Evolutionary conservation across 2,113 vertebrate genomes (phyloP).

Genomic region (Istiophorus platypterus): DNA sequence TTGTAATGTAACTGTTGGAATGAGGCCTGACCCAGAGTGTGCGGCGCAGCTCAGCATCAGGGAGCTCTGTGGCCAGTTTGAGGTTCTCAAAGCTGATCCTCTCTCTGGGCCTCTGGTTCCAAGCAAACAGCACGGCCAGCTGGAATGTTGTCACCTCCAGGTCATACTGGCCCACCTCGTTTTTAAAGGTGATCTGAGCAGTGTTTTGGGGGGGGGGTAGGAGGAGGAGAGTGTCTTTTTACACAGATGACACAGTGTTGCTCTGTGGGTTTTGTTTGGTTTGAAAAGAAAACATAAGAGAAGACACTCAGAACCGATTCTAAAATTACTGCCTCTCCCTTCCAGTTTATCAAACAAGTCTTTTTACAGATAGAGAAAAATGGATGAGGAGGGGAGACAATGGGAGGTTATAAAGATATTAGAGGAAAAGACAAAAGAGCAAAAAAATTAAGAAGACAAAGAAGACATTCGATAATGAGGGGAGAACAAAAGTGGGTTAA

Average conservation of each 20-base stretch:
- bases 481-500: too few species aligned
- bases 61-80: constrained; percentile 97
- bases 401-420: not conserved
- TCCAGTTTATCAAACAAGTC: not conserved
- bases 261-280: not conserved
- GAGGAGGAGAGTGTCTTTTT: not conserved
- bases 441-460: not conserved
- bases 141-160: constrained; percentile 99
- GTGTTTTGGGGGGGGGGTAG: fast-evolving
- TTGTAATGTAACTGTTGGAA: constrained; percentile 48
- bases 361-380: too few species aligned
- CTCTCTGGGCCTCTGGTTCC: constrained; percentile 99
- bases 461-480: too few species aligned
- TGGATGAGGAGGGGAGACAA: too few species aligned
- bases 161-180: constrained; percentile 98
- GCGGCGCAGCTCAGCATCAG: constrained; percentile 96
- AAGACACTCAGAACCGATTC: too few species aligned
- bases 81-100: constrained; percentile 99
- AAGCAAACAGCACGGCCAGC: constrained; percentile 95
- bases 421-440: not conserved
- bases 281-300: too few species aligned
- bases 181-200: constrained; percentile 96
- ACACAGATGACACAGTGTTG: too few species aligned
- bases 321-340: too few species aligned
- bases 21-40: constrained; percentile 92